Evolutionary conservation across 2,888 invertebrate species (phyloP).

Genomic region (Sarcophaga variegata): DNA sequence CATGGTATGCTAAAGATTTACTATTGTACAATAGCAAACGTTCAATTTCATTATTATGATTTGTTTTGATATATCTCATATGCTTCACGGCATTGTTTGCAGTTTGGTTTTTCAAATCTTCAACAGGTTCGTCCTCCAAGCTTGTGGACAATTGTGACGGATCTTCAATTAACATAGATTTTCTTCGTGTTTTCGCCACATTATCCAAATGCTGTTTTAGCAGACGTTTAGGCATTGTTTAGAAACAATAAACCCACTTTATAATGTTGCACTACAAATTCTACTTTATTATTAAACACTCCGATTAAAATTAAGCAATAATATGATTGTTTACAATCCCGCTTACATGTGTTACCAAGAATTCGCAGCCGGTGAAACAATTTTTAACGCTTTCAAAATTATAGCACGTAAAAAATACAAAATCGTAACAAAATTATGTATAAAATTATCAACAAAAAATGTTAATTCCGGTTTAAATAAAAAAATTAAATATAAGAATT

Average conservation of each 20-base stretch:
- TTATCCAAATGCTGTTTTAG: slow-evolving; percentile 5
- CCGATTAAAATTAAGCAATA: background rate
- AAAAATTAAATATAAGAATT: background rate
- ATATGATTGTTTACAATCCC: background rate
- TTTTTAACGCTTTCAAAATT: no score
- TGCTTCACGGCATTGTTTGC: background rate
- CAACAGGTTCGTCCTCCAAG: background rate
- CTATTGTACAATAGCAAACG: slow-evolving; percentile 49
- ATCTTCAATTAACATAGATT: slow-evolving; percentile 32
- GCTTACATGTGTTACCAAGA: background rate
- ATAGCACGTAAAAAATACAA: no score
- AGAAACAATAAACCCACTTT: background rate
- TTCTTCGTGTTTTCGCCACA: slow-evolving; percentile 29
- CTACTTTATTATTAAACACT: no score
- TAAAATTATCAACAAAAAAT: background rate
- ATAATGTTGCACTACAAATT: no score
- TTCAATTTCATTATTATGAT: slow-evolving; percentile 61
- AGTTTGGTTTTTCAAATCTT: background rate
- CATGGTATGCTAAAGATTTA: slow-evolving; percentile 6
- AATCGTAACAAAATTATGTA: background rate
- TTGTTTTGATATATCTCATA: slow-evolving; percentile 28
- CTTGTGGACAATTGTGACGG: background rate
- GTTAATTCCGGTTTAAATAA: background rate
- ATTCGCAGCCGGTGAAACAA: no score
- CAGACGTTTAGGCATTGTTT: slow-evolving; percentile 57